A percentile compares a stretch with the other conserved stretches of the same genome.
Evolutionary conservation across 64 coral and sea anemone genomes (phyloP).

Genomic region (Montipora capricornis): DNA sequence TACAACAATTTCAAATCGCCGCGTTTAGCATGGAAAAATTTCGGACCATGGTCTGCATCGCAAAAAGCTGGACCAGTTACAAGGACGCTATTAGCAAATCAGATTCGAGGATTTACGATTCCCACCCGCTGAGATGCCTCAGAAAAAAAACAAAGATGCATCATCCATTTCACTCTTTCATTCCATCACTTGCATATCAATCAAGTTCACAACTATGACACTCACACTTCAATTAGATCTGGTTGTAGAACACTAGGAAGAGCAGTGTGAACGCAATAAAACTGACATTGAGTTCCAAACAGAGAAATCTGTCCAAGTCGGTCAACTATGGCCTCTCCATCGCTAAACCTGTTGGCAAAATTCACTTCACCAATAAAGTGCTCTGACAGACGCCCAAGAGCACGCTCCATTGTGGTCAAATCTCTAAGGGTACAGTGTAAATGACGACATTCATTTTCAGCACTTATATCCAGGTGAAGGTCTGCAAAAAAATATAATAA

Average conservation of each 20-base stretch:
- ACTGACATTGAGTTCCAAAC: conserved; percentile 85
- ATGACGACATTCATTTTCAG: conserved; percentile 86
- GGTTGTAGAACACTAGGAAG: conserved; percentile 71
- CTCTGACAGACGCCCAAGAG: conserved; percentile 85
- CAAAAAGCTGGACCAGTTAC: too few relatives aligned
- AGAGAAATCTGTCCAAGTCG: conserved; percentile 86
- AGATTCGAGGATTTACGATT: too few relatives aligned
- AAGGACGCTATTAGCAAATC: too few relatives aligned
- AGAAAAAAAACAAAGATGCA: too few relatives aligned
- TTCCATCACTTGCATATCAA: too few relatives aligned
- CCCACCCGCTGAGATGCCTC: too few relatives aligned
- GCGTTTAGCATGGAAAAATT: too few relatives aligned
- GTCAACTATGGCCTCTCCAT: conserved; percentile 94
- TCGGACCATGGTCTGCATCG: too few relatives aligned
- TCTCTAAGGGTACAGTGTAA: conserved; percentile 94
- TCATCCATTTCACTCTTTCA: too few relatives aligned
- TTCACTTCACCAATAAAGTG: conserved; percentile 99
- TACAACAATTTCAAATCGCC: too few relatives aligned
- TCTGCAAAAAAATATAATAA: conserved; percentile 10
- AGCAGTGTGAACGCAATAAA: conserved; percentile 68
- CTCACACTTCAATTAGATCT: conserved; percentile 98
- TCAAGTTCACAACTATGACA: not conserved
- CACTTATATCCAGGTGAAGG: conserved; percentile 78
- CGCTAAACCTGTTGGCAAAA: conserved; percentile 94
- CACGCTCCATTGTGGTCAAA: conserved; percentile 88